A percentile compares a stretch with the other conserved stretches of the same genome.
These are phyloP conservation scores for Ophion slaviceki DNA, from an alignment of 2,888 invertebrate genomes.

Conservation along the genomic window DNA sequence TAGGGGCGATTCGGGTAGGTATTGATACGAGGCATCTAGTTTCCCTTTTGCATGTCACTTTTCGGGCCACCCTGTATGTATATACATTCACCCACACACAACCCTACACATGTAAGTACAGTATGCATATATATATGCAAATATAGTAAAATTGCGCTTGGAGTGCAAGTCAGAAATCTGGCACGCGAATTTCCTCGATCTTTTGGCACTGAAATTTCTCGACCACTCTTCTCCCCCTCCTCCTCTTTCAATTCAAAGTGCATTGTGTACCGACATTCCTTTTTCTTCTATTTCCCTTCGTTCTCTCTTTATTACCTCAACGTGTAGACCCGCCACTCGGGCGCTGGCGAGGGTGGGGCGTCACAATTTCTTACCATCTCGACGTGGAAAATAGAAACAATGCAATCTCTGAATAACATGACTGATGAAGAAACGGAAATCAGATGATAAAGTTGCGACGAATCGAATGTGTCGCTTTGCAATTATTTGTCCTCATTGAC, in stretches of 20 bases:
- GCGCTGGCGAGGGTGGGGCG: background rate
- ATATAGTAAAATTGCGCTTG: constrained; percentile 9
- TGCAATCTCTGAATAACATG: background rate
- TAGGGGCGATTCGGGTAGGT: no score
- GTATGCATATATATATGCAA: background rate
- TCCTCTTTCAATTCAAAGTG: constrained; percentile 8
- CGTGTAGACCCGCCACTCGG: background rate
- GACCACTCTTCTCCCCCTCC: background rate
- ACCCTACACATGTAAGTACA: background rate
- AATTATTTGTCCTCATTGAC: no score
- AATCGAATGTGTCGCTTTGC: background rate
- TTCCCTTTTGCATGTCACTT: no score
- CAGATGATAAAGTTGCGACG: background rate
- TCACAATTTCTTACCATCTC: background rate
- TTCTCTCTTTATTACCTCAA: background rate
- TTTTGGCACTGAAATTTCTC: constrained; percentile 48
- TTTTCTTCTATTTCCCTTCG: background rate
- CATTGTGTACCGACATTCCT: background rate
- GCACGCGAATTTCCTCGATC: constrained; percentile 44
- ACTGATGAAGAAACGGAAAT: background rate
- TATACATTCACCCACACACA: background rate
- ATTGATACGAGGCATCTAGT: no score
- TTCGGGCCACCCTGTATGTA: background rate
- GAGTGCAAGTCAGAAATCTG: constrained; percentile 42
- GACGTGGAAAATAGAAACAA: background rate